Percentiles rank a stretch among this genome's conserved stretches.
Conservation (phyloP, 2,797 vertebrate genomes). For the Psittacula derbiana region DNA sequence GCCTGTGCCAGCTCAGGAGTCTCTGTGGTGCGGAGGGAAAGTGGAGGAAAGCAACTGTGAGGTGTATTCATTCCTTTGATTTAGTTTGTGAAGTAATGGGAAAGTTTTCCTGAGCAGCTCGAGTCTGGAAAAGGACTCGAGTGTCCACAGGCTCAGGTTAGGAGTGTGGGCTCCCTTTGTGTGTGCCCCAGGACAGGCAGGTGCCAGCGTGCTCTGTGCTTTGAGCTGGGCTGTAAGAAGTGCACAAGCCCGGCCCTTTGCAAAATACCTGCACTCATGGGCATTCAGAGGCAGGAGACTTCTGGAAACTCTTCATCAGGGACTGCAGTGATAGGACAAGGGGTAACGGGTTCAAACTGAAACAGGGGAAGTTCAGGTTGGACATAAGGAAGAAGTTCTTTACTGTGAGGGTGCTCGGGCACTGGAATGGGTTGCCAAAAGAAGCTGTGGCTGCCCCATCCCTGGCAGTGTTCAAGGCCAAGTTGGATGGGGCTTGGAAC, state of each 20-base stretch:
- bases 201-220: fast-evolving
- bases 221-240: background rate
- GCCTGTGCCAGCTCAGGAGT: background rate
- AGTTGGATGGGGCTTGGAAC: background rate
- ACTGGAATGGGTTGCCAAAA: background rate
- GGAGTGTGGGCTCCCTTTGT: fast-evolving
- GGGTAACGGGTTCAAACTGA: background rate
- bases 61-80: background rate
- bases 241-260: background rate
- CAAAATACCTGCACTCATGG: background rate
- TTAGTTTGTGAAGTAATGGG: background rate
- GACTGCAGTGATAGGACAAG: background rate
- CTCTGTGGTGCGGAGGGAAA: background rate
- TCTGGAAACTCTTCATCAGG: background rate
- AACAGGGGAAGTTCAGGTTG: background rate
- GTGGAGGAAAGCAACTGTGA: background rate
- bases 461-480: background rate
- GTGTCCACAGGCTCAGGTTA: fast-evolving
- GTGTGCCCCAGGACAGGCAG: background rate
- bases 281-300: background rate
- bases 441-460: background rate
- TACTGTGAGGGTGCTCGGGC: background rate
- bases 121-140: background rate
- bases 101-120: background rate
- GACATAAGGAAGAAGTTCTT: background rate